These are phyloP conservation scores for Centropus bengalensis DNA, from an alignment of 2,113 vertebrate genomes.

Conservation along the genomic window DNA sequence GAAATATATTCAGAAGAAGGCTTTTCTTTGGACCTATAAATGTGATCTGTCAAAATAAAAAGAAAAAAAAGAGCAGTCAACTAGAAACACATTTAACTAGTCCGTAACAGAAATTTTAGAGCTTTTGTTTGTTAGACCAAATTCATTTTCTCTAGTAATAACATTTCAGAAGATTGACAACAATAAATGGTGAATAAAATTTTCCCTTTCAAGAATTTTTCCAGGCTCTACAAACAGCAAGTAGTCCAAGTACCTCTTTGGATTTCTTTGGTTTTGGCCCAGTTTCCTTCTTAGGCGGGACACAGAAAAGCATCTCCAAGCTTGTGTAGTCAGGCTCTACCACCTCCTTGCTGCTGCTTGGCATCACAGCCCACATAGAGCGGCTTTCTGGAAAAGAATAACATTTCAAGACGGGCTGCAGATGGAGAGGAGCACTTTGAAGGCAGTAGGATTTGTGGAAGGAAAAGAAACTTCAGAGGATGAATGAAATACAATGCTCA, in stretches of 20 bases:
- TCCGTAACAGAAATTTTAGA: not conserved
- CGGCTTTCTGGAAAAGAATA: slow-evolving; percentile 73
- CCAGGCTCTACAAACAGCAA: not conserved
- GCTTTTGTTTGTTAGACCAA: not conserved
- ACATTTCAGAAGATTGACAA: not conserved
- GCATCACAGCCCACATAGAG: slow-evolving; percentile 86
- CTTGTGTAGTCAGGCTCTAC: slow-evolving; percentile 87
- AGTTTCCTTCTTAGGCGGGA: slow-evolving; percentile 81
- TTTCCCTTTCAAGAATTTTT: not conserved
- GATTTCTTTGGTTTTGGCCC: slow-evolving; percentile 78
- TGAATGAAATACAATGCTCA: not conserved
- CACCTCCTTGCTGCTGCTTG: slow-evolving; percentile 24
- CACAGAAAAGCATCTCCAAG: slow-evolving; percentile 90
- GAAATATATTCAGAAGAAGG: slow-evolving; percentile 91
- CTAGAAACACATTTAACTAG: not conserved
- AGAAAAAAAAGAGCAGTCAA: not conserved
- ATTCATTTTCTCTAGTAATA: not conserved
- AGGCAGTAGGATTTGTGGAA: not conserved
- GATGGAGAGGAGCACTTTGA: not conserved
- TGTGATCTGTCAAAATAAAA: slow-evolving; percentile 79
- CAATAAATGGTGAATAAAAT: not conserved
- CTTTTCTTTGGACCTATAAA: slow-evolving; percentile 91
- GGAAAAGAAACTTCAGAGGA: not conserved
- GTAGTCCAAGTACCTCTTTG: slow-evolving; percentile 81
- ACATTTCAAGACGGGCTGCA: not conserved